Evolutionary conservation across 2,888 invertebrate genomes (phyloP).

Genomic region (Leptopilina drosophilae): DNA sequence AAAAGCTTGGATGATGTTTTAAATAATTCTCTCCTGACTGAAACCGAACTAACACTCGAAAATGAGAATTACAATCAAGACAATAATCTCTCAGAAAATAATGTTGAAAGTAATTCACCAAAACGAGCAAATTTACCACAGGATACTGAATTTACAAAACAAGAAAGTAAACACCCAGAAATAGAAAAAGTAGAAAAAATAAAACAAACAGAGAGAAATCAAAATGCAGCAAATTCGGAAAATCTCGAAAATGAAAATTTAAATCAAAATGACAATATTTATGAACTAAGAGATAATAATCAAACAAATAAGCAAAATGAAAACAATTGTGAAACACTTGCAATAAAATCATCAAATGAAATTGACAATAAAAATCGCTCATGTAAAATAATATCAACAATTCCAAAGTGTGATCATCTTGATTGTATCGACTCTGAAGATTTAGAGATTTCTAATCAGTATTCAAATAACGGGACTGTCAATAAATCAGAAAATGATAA

Average conservation of each 20-base stretch:
- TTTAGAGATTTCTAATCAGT: slow-evolving; percentile 13
- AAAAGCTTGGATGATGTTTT: slow-evolving; percentile 8
- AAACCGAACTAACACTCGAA: not conserved
- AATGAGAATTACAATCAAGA: not conserved
- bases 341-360: not conserved
- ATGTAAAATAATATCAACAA: slow-evolving; percentile 68
- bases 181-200: not conserved
- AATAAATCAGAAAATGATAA: slow-evolving; percentile 9
- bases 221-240: too few species aligned
- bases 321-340: not conserved
- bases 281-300: slow-evolving; percentile 19
- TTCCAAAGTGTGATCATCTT: slow-evolving; percentile 68
- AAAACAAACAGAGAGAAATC: too few species aligned
- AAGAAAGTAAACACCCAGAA: not conserved
- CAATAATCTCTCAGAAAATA: not conserved
- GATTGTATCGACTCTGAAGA: slow-evolving; percentile 31
- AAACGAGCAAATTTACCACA: not conserved
- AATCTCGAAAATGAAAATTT: not conserved
- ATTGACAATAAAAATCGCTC: slow-evolving; percentile 34
- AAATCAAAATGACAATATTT: not conserved
- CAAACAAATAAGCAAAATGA: not conserved
- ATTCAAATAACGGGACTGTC: not conserved
- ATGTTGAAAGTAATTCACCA: not conserved
- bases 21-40: not conserved
- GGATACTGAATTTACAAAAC: not conserved